Evolutionary conservation across 2,797 vertebrate species (phyloP).

Genomic region (Sebastes reedi): DNA sequence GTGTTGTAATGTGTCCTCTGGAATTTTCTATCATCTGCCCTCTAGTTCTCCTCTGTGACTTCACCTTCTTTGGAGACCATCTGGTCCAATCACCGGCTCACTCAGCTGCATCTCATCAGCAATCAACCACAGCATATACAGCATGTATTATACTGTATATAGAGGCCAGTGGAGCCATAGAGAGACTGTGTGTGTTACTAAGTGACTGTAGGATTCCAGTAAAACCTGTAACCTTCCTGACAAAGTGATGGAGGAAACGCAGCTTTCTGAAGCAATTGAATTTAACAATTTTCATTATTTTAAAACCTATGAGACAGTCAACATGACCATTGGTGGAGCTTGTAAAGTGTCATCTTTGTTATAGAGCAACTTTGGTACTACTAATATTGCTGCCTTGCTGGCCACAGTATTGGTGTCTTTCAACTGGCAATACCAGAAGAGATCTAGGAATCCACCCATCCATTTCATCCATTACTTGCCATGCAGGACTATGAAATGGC

Average conservation of each 20-base stretch:
- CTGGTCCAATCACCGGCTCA: constrained; percentile 1
- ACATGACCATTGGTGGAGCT: too few species aligned
- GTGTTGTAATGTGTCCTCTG: background rate
- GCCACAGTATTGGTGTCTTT: background rate
- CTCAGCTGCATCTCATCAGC: background rate
- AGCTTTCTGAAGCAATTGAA: background rate
- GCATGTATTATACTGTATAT: background rate
- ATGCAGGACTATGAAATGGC: background rate
- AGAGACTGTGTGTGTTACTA: background rate
- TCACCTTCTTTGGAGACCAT: background rate
- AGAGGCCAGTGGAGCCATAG: background rate
- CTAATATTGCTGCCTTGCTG: too few species aligned
- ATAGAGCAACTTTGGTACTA: too few species aligned
- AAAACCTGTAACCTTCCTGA: background rate
- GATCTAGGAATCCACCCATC: background rate
- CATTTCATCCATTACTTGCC: background rate
- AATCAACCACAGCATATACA: background rate
- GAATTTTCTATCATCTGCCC: background rate
- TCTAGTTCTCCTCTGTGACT: background rate
- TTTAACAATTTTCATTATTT: too few species aligned
- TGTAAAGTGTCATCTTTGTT: too few species aligned
- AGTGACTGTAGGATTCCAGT: background rate
- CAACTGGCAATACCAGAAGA: background rate
- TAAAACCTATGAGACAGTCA: background rate
- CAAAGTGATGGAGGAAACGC: background rate